These are phyloP conservation scores for Lerista edwardsae DNA, from an alignment of 2,797 vertebrate genomes.

Conservation along the genomic window DNA sequence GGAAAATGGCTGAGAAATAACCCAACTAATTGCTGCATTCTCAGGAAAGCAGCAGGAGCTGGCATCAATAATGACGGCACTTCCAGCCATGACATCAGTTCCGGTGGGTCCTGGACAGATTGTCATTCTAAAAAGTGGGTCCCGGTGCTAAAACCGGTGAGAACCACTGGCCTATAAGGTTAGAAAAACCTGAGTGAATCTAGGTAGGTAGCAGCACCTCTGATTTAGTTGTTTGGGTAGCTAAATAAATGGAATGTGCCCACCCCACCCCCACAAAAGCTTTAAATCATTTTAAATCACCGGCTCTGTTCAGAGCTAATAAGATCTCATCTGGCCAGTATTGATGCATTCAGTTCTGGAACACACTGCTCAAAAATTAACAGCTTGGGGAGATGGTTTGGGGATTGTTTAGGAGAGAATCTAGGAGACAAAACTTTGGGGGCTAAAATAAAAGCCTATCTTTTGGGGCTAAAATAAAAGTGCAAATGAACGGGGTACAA, in stretches of 20 bases:
- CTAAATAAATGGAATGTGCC: not conserved
- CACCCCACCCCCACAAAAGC: not conserved
- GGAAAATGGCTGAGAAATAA: no score
- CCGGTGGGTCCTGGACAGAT: no score
- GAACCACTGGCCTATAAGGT: no score
- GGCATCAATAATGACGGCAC: no score
- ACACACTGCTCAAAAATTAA: not conserved
- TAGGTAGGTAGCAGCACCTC: not conserved
- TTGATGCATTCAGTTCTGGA: not conserved
- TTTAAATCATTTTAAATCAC: not conserved
- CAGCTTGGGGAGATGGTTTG: no score
- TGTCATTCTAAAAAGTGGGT: no score
- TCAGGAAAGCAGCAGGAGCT: no score
- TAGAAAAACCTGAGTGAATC: no score
- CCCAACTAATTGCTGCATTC: no score
- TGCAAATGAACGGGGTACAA: not conserved
- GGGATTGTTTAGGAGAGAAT: not conserved
- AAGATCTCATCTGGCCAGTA: not conserved
- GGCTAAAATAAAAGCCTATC: not conserved
- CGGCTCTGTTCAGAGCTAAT: not conserved
- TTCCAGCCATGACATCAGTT: no score
- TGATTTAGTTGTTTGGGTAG: not conserved
- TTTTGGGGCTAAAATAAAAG: no score
- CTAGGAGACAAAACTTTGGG: not conserved
- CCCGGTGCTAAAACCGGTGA: no score